Base-by-base conservation (phyloP, 2,888 invertebrate species). In the Macropis europaea region DNA sequence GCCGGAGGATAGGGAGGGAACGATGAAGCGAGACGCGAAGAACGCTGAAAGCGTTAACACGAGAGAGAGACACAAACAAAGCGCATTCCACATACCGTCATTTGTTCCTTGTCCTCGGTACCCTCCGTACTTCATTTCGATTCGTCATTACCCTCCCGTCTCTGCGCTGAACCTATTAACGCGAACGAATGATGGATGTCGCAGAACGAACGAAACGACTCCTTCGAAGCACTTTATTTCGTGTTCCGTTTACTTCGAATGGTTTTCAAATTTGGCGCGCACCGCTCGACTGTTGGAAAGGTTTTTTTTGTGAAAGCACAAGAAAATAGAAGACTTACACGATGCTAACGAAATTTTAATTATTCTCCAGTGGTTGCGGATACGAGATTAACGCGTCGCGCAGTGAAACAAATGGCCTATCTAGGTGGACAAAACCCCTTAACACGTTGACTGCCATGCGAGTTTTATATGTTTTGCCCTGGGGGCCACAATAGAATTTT, bases 51-150 rank as follows among this genome's bases (percentile, higher is more conserved):
- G 47, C 64, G 72, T 76, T 73, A 64, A 70, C 26, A 53, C 61
- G 77, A 82, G 78, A 75, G 79, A 83, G 82, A 86, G 60, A 67
- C 62, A 72, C 69, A 84, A 88, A 88, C 88, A 88, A 89, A 88
- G 88, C 83, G 73, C 87, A 89, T 89, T 88, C 87, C 86, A 79
- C 84, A 73, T 83, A 73, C 83, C 77, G 79, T 85, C 82, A 86
- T 88, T 87, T 87, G 87, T 87, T 86, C 79, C 85, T 82, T 84
- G 84, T 84, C 77, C 73, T 71, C 60, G 59, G 69, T 74, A 68
- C 73, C 75, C 83, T 75, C 71, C 57, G 78, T 77, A 82, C 78
- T 80, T 82, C 77, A 75, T 78, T 79, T 84, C 77, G 77, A 83
- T 82, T 82, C 81, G 70, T 82, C 78, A 76, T 83, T 83, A 82